phyloP scores from a whole-genome alignment of 2,888 invertebrate genomes.

The Trachelus stipa region DNA sequence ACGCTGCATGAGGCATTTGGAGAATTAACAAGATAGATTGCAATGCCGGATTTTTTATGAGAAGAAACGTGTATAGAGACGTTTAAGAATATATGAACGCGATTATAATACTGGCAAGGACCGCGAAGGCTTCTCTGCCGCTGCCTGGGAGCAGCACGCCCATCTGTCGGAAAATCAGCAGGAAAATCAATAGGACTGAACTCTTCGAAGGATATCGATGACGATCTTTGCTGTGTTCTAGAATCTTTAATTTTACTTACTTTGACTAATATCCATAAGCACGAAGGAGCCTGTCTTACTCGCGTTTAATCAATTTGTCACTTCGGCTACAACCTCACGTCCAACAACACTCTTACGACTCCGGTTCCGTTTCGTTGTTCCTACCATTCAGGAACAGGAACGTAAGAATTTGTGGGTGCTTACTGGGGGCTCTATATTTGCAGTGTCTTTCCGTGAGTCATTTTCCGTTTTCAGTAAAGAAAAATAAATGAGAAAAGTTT shows the following conservation, averaged over 20 bases:
- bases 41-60: background rate
- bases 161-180: conserved; percentile 45
- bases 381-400: conserved; percentile 34
- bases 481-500: background rate
- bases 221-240: background rate
- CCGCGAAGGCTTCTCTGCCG: background rate
- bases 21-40: background rate
- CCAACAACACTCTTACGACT: conserved; percentile 58
- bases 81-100: background rate
- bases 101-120: background rate
- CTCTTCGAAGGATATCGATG: background rate
- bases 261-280: conserved; percentile 52
- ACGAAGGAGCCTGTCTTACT: conserved; percentile 27
- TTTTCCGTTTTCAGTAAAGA: background rate
- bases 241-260: conserved; percentile 40
- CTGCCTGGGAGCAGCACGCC: conserved; percentile 47
- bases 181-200: conserved; percentile 52
- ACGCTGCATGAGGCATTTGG: background rate
- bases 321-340: conserved; percentile 54
- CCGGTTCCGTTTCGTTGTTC: conserved; percentile 31
- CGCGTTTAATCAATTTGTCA: conserved; percentile 54
- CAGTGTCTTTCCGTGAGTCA: background rate
- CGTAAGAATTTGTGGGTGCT: background rate
- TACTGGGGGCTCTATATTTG: background rate
- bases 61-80: background rate